These are phyloP conservation scores for Linepithema humile DNA, from an alignment of 1,140 invertebrate species.

Conservation along the genomic window DNA sequence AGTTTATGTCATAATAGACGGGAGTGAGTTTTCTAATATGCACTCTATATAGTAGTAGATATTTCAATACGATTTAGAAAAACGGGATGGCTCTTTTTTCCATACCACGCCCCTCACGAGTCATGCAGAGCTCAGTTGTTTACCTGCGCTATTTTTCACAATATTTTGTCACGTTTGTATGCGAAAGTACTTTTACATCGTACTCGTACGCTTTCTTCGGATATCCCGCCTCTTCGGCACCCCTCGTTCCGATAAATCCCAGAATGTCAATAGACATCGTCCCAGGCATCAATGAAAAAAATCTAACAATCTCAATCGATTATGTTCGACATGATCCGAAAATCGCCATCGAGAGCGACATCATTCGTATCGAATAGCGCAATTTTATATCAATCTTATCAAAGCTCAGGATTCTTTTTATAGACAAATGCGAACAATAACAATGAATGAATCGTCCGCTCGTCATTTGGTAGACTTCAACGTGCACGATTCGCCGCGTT, in stretches of 20 bases:
- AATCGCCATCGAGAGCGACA: neutral
- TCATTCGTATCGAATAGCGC: neutral
- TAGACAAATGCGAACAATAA: neutral
- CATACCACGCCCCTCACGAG: neutral
- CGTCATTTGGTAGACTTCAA: neutral
- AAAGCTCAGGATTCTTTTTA: neutral
- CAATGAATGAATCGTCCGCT: neutral
- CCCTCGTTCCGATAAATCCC: conserved; percentile 13
- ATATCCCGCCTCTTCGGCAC: conserved; percentile 27
- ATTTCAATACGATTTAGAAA: neutral
- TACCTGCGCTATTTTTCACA: conserved; percentile 59
- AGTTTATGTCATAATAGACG: no score
- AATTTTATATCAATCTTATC: neutral
- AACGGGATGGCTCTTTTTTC: neutral
- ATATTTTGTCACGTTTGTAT: conserved; percentile 67
- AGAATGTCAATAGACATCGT: conserved; percentile 2
- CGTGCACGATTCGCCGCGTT: neutral
- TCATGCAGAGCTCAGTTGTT: conserved; percentile 24
- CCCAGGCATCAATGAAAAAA: conserved; percentile 24
- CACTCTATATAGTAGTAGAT: neutral
- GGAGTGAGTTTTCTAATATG: neutral
- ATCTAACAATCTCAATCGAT: neutral
- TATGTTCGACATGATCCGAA: neutral
- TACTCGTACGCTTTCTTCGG: conserved; percentile 9
- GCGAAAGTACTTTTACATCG: conserved; percentile 40